Percentiles rank a stretch among this genome's conserved stretches.
Evolutionary conservation across 23 tunicate species (phyloP).

Genomic region (Botrylloides violaceus): DNA sequence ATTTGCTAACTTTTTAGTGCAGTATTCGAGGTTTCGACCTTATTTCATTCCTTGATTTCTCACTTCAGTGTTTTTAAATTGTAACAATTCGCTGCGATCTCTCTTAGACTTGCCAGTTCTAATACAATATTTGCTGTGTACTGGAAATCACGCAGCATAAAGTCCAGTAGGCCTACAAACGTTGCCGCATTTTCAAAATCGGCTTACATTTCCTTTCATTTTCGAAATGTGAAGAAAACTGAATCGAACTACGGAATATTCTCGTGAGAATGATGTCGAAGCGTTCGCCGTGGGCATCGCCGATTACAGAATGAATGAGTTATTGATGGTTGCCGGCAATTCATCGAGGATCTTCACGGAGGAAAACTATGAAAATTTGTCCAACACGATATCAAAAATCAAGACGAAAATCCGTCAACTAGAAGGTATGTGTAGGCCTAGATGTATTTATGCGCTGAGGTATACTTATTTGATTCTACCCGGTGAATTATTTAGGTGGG

Average conservation of each 20-base stretch:
- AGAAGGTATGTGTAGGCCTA: constrained; percentile 45
- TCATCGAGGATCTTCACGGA: constrained; percentile 51
- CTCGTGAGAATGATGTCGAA: constrained; percentile 42
- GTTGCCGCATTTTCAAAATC: no score
- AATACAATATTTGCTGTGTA: no score
- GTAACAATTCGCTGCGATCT: no score
- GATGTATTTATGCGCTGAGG: neutral
- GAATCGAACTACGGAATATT: constrained; percentile 31
- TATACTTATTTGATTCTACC: neutral
- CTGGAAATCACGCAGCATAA: no score
- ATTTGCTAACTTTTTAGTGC: no score
- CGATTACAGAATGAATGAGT: constrained; percentile 27
- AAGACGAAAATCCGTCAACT: constrained; percentile 50
- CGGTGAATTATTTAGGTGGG: neutral
- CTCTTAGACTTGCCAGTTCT: no score
- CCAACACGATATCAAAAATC: constrained; percentile 46
- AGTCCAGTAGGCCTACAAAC: no score
- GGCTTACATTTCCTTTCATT: no score
- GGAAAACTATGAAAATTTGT: constrained; percentile 52
- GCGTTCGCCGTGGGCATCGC: constrained; percentile 79
- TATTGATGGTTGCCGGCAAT: constrained; percentile 47
- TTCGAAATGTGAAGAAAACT: no score
- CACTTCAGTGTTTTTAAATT: no score
- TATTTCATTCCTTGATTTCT: no score
- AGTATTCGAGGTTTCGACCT: no score